Evolutionary conservation across 2,888 invertebrate species (phyloP).

Genomic region (Eupeodes luniger): DNA sequence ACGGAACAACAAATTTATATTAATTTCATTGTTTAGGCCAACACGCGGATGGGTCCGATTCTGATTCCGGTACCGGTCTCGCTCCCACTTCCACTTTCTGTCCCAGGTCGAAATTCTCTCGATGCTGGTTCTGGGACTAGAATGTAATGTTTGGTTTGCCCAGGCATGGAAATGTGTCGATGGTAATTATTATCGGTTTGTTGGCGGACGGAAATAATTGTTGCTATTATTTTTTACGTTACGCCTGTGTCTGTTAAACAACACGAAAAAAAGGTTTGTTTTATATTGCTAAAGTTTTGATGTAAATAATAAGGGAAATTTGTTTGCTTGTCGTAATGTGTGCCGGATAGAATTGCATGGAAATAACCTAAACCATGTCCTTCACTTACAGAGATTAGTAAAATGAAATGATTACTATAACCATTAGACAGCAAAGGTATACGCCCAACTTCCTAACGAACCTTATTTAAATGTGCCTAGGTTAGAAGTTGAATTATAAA

Average conservation of each 20-base stretch:
- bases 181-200: conserved; percentile 70
- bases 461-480: background rate
- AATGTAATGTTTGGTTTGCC: conserved; percentile 26
- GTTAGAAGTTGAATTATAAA: background rate
- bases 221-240: conserved; percentile 63
- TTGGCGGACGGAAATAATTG: conserved; percentile 65
- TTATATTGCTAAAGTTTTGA: background rate
- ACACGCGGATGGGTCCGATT: background rate
- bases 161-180: conserved; percentile 61
- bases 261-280: conserved; percentile 24
- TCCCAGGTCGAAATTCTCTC: too few species aligned
- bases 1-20: conserved; percentile 59
- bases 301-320: conserved; percentile 9
- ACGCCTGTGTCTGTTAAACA: background rate
- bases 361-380: background rate
- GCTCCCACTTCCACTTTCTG: background rate
- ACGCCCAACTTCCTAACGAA: too few species aligned
- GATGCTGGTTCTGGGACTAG: background rate
- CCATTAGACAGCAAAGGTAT: background rate
- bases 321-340: background rate
- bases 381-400: background rate
- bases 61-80: background rate
- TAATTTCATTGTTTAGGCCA: conserved; percentile 39
- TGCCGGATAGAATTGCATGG: background rate
- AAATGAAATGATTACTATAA: background rate